Conservation (phyloP, 2,113 vertebrate species). For the Naja naja region DNA sequence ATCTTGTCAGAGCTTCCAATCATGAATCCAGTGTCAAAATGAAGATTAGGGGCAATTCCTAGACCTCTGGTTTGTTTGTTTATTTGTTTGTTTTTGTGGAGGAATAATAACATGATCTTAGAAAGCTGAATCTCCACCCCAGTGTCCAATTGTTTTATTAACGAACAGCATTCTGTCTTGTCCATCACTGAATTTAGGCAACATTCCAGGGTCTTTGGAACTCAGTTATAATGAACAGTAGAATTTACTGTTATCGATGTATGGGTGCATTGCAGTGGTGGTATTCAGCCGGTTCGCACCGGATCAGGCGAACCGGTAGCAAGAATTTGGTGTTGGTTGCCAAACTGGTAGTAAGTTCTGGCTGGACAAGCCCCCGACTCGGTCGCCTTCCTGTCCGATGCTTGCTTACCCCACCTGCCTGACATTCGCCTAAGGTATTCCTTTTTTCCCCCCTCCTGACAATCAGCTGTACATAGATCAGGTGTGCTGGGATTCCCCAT, state of each 20-base stretch:
- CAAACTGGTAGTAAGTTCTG: too few species aligned
- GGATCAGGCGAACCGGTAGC: too few species aligned
- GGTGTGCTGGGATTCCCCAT: too few species aligned
- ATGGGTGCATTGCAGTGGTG: background rate
- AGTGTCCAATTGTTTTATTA: background rate
- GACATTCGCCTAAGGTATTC: too few species aligned
- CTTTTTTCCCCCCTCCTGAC: too few species aligned
- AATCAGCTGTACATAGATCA: too few species aligned
- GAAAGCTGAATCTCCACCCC: background rate
- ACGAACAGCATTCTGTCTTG: background rate
- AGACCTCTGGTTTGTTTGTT: background rate
- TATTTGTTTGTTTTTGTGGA: background rate
- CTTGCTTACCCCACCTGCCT: too few species aligned
- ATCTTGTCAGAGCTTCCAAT: background rate
- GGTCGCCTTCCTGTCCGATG: too few species aligned
- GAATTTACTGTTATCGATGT: background rate
- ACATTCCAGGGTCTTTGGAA: background rate
- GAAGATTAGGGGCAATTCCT: background rate
- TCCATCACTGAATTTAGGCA: background rate
- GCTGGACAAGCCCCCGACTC: too few species aligned
- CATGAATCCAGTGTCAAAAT: background rate
- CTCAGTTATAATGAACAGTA: background rate
- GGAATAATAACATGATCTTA: background rate
- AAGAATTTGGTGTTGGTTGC: too few species aligned
- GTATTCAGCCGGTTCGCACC: too few species aligned